Conservation (phyloP, 1,140 invertebrate genomes). For the Ericerus pela region DNA sequence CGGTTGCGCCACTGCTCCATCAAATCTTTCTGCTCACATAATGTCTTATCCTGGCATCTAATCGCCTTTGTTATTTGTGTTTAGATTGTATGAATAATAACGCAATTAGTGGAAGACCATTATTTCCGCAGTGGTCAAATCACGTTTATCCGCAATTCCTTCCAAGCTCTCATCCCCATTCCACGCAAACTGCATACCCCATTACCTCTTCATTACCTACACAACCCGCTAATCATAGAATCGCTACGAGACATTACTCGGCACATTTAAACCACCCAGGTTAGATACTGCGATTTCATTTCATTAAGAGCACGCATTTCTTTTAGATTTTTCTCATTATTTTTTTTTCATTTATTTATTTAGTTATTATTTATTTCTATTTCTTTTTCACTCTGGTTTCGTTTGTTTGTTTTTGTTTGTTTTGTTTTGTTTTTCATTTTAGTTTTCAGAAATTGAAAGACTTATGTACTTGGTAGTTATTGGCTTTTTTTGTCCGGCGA, state of each 20-base stretch:
- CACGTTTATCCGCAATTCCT: constrained; percentile 83
- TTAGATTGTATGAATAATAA: constrained; percentile 10
- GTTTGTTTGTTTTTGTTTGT: background rate
- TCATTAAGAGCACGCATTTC: no score
- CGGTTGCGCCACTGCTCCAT: no score
- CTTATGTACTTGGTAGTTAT: no score
- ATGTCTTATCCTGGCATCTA: no score
- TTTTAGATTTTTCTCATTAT: constrained; percentile 12
- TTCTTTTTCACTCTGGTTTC: background rate
- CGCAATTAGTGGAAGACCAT: constrained; percentile 39
- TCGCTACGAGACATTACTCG: constrained; percentile 18
- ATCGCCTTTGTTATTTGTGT: no score
- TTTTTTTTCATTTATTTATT: constrained; percentile 26
- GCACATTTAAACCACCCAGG: constrained; percentile 17
- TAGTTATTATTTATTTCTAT: no score
- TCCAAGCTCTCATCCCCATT: constrained; percentile 65
- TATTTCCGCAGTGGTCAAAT: constrained; percentile 82
- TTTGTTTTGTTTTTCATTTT: background rate
- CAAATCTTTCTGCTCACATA: no score
- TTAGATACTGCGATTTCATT: constrained; percentile 17
- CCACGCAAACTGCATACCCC: constrained; percentile 23
- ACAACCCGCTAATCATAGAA: constrained; percentile 20
- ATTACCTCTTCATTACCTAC: constrained; percentile 34
- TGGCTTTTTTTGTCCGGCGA: no score
- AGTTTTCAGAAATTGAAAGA: no score